A percentile compares a stretch with the other conserved stretches of the same genome.
These are phyloP conservation scores for Mareca strepera DNA, from an alignment of 2,797 vertebrate genomes.

Conservation along the genomic window DNA sequence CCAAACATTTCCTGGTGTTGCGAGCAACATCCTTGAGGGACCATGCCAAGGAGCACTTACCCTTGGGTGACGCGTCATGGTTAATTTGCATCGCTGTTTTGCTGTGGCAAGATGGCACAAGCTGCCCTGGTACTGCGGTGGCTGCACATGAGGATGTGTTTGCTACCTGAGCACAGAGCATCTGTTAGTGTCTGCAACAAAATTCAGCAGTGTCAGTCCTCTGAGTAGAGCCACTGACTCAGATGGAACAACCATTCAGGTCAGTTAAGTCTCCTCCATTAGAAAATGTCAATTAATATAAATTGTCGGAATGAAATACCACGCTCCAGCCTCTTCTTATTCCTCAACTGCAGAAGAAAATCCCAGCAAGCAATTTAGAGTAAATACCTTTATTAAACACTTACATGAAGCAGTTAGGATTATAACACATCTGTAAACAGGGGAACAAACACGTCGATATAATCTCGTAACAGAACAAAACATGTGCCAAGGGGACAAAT, in stretches of 20 bases:
- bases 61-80: rapidly evolving
- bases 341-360: slow-evolving; percentile 30
- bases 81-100: background rate
- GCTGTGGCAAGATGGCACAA: background rate
- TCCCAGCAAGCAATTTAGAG: slow-evolving; percentile 29
- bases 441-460: background rate
- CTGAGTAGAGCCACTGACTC: background rate
- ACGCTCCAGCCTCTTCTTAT: background rate
- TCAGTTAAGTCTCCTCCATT: background rate
- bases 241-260: background rate
- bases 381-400: slow-evolving; percentile 62
- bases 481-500: background rate
- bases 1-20: background rate
- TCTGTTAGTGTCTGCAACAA: background rate
- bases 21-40: background rate
- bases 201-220: background rate
- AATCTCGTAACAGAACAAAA: background rate
- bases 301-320: background rate
- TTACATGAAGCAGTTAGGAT: slow-evolving; percentile 34
- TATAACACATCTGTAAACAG: slow-evolving; percentile 20
- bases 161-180: background rate
- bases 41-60: background rate
- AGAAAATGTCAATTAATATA: background rate
- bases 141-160: background rate
- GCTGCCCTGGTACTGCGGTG: background rate